phyloP scores from a whole-genome alignment of 2,888 invertebrate genomes.

The Heliconius charithonia region DNA sequence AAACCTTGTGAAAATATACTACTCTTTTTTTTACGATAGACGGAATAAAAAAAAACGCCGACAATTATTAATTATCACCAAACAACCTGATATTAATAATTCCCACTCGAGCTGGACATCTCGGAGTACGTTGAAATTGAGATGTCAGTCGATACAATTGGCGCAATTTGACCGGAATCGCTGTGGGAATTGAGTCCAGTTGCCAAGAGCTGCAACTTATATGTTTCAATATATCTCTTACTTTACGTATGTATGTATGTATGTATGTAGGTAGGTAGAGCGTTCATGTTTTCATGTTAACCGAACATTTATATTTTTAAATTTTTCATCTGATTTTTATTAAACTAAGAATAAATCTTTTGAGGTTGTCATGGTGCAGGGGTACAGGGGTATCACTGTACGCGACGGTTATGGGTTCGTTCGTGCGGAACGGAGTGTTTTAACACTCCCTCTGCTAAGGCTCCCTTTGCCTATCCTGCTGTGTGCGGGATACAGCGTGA shows the following conservation, averaged over 20 bases:
- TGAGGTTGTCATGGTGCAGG: no score
- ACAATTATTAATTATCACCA: background rate
- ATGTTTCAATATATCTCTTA: constrained; percentile 25
- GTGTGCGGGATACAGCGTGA: no score
- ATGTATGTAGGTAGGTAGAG: no score
- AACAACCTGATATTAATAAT: background rate
- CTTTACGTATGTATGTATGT: background rate
- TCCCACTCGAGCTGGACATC: background rate
- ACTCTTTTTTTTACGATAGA: no score
- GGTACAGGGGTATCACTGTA: no score
- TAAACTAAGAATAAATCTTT: background rate
- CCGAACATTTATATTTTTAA: no score
- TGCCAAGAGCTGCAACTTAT: constrained; percentile 44
- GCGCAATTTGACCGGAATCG: constrained; percentile 49
- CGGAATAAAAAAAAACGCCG: background rate
- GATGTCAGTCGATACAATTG: constrained; percentile 48
- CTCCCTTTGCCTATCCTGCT: no score
- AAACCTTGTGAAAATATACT: no score
- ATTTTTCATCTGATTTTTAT: background rate
- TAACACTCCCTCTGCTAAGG: no score
- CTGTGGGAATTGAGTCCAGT: constrained; percentile 45
- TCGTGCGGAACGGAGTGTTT: no score
- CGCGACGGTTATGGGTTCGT: no score
- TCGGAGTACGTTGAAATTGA: constrained; percentile 41
- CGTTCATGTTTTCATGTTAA: background rate